Base-by-base conservation (phyloP, 2,888 invertebrate genomes). In the Nysson spinosus region DNA sequence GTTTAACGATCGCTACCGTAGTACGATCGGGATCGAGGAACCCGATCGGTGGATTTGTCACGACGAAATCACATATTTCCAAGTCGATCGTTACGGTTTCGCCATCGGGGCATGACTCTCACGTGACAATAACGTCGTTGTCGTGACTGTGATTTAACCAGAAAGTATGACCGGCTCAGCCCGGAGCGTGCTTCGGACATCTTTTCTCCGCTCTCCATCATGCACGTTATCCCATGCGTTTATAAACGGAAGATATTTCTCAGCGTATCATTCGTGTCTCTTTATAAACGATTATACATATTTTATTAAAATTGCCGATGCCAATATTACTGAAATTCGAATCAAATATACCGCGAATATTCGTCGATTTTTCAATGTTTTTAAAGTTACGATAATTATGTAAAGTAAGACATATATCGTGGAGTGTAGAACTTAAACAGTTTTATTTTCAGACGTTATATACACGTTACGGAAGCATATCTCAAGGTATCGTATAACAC, bases 71-170 rank as follows among this genome's bases (percentile, higher is more conserved):
- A 19, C 35, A 55, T 34, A 61, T 61, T 60, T 14, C 19, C 24
- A 37, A 42, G 39, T 32, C 12, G 14, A 55, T 54, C 61, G 49
- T n/a, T 56, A 26, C 28, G 50, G 62, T 62, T 62, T 62, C 50
- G 62, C 62, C 62, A 57, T 57, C 56, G 50, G 34, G 11, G 50
- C 50, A 62, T 46, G 63, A 63, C 51, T 63, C 51, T 63, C 63
- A 40, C 63, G 63, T 51, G 63, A 63, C 57, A 58, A 63, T 63
- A 63, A 63, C 46, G 51, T 40, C 46, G 62, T 50, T 34, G 63
- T 52, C 56, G 58, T 35, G 50, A 47, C 58, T 47, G 51, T 44
- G 50, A 67, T 55, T 62, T 65, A 55, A 32, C 17, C 44, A 34
- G 50, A 52, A 46, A 35, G 50, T 46, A 55, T 39, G 32, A 43